Conservation (phyloP, 2,113 vertebrate genomes). For the Rhinopomastus cyanomelas region DNA sequence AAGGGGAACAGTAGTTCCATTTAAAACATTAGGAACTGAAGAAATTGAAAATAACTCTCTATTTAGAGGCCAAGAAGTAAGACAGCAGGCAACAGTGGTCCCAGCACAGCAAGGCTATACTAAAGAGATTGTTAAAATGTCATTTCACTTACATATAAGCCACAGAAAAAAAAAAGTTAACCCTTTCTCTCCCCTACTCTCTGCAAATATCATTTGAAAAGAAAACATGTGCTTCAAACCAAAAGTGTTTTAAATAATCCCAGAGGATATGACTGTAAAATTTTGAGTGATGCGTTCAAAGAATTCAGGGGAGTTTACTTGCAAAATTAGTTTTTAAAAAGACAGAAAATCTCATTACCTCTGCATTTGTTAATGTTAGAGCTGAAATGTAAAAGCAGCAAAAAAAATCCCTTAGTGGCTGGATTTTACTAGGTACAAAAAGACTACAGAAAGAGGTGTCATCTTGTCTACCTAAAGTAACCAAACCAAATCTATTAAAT, state of each 20-base stretch:
- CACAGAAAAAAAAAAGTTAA: conserved; percentile 65
- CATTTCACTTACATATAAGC: conserved; percentile 78
- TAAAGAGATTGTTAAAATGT: conserved; percentile 83
- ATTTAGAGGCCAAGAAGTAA: conserved; percentile 83
- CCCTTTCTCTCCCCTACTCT: neutral
- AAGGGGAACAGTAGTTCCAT: conserved; percentile 81
- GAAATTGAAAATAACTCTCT: conserved; percentile 86
- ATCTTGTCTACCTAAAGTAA: conserved; percentile 44
- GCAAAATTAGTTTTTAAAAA: conserved; percentile 42
- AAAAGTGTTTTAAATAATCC: conserved; percentile 48
- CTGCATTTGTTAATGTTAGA: conserved; percentile 57
- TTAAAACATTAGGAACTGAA: conserved; percentile 82
- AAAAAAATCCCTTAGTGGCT: conserved; percentile 47
- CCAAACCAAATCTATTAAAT: conserved; percentile 5
- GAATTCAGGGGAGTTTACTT: conserved; percentile 49
- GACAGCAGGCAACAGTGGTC: conserved; percentile 77
- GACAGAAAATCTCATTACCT: conserved; percentile 59
- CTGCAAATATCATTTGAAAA: conserved; percentile 9
- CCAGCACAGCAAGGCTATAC: conserved; percentile 79
- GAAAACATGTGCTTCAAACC: conserved; percentile 26
- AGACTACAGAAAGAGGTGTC: conserved; percentile 41
- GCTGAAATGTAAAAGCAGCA: conserved; percentile 45
- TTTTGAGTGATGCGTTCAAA: conserved; percentile 20
- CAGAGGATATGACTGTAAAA: conserved; percentile 29
- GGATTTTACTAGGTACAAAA: conserved; percentile 39